Evolutionary conservation across 2,888 invertebrate species (phyloP).

Genomic region (Stomorhina lunata): DNA sequence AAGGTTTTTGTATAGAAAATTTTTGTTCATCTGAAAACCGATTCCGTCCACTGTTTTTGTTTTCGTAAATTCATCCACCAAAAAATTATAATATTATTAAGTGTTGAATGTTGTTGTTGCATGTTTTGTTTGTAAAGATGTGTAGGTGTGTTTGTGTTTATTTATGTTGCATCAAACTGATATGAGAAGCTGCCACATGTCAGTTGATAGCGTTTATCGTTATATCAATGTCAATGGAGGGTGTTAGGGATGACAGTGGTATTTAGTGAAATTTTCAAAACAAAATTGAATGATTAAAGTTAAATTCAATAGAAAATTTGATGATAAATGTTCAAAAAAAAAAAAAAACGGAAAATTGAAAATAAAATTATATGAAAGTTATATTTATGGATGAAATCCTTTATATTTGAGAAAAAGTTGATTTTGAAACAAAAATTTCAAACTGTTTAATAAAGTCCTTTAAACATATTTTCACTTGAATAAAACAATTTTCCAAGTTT

Average conservation of each 20-base stretch:
- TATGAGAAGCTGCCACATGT: conserved; percentile 33
- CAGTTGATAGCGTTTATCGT: conserved; percentile 46
- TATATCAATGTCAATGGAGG: conserved; percentile 45
- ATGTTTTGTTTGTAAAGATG: conserved; percentile 11
- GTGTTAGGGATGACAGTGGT: conserved; percentile 13
- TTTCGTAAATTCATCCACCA: conserved; percentile 18
- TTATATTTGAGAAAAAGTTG: too few relatives aligned
- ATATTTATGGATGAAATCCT: too few relatives aligned
- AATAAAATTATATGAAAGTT: too few relatives aligned
- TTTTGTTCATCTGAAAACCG: too few relatives aligned
- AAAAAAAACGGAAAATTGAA: too few relatives aligned
- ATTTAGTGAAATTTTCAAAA: not conserved
- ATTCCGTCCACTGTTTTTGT: not conserved
- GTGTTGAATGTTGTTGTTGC: not conserved
- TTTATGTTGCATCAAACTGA: not conserved
- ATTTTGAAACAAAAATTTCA: not conserved
- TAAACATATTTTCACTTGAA: not conserved
- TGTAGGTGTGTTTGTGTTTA: too few relatives aligned
- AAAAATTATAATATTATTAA: conserved; percentile 29
- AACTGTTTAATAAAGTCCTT: not conserved
- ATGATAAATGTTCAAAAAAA: too few relatives aligned
- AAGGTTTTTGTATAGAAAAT: too few relatives aligned
- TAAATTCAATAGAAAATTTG: not conserved
- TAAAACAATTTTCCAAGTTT: not conserved
- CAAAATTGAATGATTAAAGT: not conserved